Evolutionary conservation across 2,797 vertebrate genomes (phyloP), one percentile per base, ranked within the genome.

Genomic region (Sebastolobus altivelis): DNA sequence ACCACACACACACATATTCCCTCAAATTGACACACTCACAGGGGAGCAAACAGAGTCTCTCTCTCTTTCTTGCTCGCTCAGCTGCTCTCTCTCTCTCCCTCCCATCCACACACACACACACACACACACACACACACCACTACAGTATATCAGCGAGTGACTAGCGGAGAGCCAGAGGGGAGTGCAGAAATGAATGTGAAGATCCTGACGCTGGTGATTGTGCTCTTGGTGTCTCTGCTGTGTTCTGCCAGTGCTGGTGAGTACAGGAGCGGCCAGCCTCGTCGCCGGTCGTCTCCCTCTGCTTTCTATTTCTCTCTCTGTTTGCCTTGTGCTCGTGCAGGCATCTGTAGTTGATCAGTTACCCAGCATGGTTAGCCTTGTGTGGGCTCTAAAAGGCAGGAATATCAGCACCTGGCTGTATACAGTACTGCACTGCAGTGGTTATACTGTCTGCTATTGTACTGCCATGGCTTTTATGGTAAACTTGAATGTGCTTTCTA

Each of bases 141-240:
- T 95, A 95, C 94, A 96, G 95, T 96, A 95, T 95, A 96, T 95
- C 96, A 95, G 95, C 93, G 93, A 96, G 95, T 95, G 95, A 94
- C 95, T 94, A 94, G 93, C 94, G 86, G 94, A 93, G 93, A 95
- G 92, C 94, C 93, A 92, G 95, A 94, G 95, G 95, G 94, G 93
- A 96, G 95, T 94, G 95, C 95, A 96, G 96, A 96, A 96, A 97
- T 97, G 96, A 97, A 96, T 96, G 96, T 97, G 96, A 97, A 96
- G 96, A 96, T 96, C 94, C 93, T 97, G 95, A 96, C 95, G 94
- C 93, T 97, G 96, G 95, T 95, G 95, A 95, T 97, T 95, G 94
- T 96, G 95, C 95, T 97, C 95, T 92, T 97, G 95, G 94, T 96
- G 94, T 96, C 94, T 95, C 95, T 96, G 95, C 96, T 97, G 95